A percentile compares a stretch with the other conserved stretches of the same genome.
These are phyloP conservation scores for Metopolophium dirhodum DNA, from an alignment of 1,140 invertebrate species.

Conservation along the genomic window DNA sequence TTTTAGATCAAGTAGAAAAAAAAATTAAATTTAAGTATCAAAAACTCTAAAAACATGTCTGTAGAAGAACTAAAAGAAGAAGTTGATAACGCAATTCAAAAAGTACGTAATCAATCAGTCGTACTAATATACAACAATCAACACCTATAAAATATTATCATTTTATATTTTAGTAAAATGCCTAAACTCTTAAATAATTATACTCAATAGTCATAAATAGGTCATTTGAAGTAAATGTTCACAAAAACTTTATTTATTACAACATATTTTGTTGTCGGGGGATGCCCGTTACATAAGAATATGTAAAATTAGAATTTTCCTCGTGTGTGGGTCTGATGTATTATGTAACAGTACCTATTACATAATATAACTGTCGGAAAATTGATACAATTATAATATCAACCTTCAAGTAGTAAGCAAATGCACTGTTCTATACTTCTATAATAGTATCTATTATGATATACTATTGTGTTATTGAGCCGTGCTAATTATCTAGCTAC, in stretches of 20 bases:
- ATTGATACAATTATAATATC: background rate
- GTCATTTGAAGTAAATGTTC: background rate
- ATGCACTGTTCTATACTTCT: background rate
- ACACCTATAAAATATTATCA: background rate
- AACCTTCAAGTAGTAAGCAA: background rate
- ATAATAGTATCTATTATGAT: too few species aligned
- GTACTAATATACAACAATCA: background rate
- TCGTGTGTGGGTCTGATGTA: background rate
- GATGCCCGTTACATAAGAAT: background rate
- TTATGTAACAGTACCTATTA: background rate
- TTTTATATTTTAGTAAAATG: background rate
- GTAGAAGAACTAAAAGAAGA: slow-evolving; percentile 81
- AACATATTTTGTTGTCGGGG: background rate
- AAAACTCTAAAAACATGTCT: slow-evolving; percentile 75
- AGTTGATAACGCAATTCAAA: slow-evolving; percentile 76
- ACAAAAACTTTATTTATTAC: background rate
- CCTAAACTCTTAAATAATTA: background rate
- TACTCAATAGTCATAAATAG: background rate
- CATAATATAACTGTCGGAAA: background rate
- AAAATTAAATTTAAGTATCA: slow-evolving; percentile 77
- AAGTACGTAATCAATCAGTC: slow-evolving; percentile 65
- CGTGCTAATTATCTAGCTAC: too few species aligned
- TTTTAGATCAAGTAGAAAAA: slow-evolving; percentile 75
- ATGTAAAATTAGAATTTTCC: background rate
- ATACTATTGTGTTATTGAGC: background rate